Base-by-base conservation (phyloP, 2,888 invertebrate genomes). In the Loripinus fragilis region DNA sequence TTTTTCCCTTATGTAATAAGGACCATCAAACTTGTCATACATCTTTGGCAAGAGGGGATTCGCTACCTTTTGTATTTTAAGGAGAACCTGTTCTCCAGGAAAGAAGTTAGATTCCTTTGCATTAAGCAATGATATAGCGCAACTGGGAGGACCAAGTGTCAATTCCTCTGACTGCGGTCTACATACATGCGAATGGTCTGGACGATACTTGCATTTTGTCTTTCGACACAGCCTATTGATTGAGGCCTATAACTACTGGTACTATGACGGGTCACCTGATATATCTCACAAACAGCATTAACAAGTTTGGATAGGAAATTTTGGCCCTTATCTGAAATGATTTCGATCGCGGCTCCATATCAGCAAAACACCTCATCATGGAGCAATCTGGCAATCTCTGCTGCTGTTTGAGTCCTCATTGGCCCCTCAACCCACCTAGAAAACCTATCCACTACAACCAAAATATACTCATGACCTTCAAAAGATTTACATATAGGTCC, bases 111-210 rank as follows among this genome's bases (percentile, higher is more conserved):
- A 66, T 0, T 38, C 55, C 42, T 71, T 70, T 3, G 76, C 73
- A 7, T 45, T 68, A 23, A 23, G 45, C 30, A 45, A 25, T 15
- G 48, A 23, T 42, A 64, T 73, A n/a, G n/a, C n/a, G n/a, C n/a
- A n/a, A n/a, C n/a, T n/a, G n/a, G 23, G 2, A 79, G 25, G 45
- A 79, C 66, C 33, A 73, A n/a, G n/a, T n/a, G 68, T 79, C 83
- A 86, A 45, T 79, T 52, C 10, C 68, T 66, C 38, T 85, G 81
- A 25, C 71, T 25, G 0, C 67, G 65, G 38, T 80, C 74, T 25
- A 69, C 71, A 45, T 83, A 83, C 15, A 74, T n/a, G n/a, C 83
- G 38, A 1, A 86, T 25, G 25, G 80, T n/a, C 79, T 86, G 85
- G 0, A 78, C 71, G 20, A 85, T 76, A 12, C 66, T 69, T 38